Evolutionary conservation across 2,113 vertebrate genomes (phyloP).

Genomic region (Athene cunicularia): DNA sequence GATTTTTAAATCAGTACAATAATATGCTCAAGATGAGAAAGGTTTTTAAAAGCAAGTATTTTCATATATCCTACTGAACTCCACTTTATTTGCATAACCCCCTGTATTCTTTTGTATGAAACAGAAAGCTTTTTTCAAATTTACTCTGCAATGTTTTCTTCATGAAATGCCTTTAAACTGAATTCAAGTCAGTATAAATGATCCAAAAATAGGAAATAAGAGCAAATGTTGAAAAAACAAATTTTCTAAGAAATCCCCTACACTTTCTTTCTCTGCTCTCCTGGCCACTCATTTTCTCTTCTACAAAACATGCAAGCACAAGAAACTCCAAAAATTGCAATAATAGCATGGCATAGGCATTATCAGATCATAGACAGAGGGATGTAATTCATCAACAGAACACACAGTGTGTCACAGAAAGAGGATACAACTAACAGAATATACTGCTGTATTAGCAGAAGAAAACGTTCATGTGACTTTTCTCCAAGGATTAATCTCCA

Average conservation of each 20-base stretch:
- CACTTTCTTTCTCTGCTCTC: background rate
- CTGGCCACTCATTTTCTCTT: background rate
- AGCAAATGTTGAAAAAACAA: background rate
- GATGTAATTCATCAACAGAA: background rate
- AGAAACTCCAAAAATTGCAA: background rate
- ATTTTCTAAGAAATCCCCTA: background rate
- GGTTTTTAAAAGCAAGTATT: slow-evolving; percentile 28
- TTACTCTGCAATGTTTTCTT: background rate
- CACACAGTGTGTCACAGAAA: background rate
- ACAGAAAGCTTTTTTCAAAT: slow-evolving; percentile 24
- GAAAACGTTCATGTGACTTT: background rate
- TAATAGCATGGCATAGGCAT: background rate
- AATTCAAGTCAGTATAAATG: background rate
- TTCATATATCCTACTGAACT: background rate
- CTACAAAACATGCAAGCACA: background rate
- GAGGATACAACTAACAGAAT: background rate
- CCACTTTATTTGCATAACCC: background rate
- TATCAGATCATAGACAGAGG: background rate
- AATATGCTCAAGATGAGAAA: background rate
- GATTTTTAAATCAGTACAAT: slow-evolving; percentile 32
- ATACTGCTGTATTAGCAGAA: background rate
- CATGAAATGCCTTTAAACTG: background rate
- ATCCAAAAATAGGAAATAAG: background rate
- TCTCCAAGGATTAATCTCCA: background rate
- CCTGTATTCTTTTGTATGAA: background rate